Percentiles rank a stretch among this genome's conserved stretches.
These are phyloP conservation scores for Frankliniella fusca DNA, from an alignment of 2,888 invertebrate genomes.

Conservation along the genomic window DNA sequence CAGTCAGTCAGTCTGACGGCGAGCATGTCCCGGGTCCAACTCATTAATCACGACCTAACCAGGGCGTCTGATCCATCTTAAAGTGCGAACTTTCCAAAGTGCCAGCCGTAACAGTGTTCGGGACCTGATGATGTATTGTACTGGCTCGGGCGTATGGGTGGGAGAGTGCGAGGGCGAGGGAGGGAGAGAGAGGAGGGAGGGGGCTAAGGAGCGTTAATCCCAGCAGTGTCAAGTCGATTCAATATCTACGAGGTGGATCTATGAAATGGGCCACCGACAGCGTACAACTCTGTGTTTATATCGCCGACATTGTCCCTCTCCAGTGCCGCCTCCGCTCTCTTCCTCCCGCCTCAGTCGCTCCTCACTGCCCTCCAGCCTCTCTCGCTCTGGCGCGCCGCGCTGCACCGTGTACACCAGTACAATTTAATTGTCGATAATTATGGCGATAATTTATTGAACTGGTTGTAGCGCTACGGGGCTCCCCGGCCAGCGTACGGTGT, in stretches of 20 bases:
- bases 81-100: neutral
- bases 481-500: neutral
- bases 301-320: conserved; percentile 10
- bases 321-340: neutral
- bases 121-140: conserved; percentile 10
- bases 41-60: neutral
- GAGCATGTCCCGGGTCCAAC: too few relatives aligned
- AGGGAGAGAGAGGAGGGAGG: neutral
- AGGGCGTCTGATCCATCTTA: neutral
- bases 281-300: conserved; percentile 3
- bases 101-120: neutral
- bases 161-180: neutral
- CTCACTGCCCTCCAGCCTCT: neutral
- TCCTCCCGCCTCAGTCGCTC: neutral
- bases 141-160: neutral
- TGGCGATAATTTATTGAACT: conserved; percentile 23
- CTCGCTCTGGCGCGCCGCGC: neutral
- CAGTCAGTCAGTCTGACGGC: too few relatives aligned
- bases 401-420: neutral
- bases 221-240: neutral
- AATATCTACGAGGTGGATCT: conserved; percentile 10
- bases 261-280: conserved; percentile 21
- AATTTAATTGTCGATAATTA: conserved; percentile 27
- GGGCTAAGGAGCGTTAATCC: conserved; percentile 25
- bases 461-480: conserved; percentile 22